Evolutionary conservation across 2,797 vertebrate species (phyloP).

Genomic region (Ptychadena robeensis): DNA sequence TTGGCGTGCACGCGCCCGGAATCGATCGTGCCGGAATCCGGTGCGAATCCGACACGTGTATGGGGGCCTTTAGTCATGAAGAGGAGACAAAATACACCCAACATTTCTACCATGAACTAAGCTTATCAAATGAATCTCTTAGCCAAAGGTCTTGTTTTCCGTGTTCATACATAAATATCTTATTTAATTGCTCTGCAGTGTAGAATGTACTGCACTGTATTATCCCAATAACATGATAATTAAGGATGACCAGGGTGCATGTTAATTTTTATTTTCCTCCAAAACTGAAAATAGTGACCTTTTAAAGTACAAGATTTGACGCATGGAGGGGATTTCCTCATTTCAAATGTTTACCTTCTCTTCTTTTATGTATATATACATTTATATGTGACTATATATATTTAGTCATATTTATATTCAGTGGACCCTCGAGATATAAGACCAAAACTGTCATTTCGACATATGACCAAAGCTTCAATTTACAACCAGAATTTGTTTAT

Average conservation of each 20-base stretch:
- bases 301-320: neutral
- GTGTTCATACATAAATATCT: slow-evolving; percentile 1
- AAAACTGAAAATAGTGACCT: neutral
- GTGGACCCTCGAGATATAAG: too few relatives aligned
- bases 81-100: neutral
- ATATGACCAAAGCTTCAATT: too few relatives aligned
- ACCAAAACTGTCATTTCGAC: too few relatives aligned
- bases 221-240: neutral
- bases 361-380: neutral
- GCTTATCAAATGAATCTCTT: neutral
- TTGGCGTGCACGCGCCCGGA: too few relatives aligned
- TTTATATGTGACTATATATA: too few relatives aligned
- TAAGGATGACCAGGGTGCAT: neutral
- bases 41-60: too few relatives aligned
- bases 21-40: too few relatives aligned
- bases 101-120: neutral
- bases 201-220: neutral
- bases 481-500: too few relatives aligned
- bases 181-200: neutral
- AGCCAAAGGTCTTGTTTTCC: neutral
- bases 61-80: too few relatives aligned
- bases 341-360: neutral
- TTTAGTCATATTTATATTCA: too few relatives aligned
- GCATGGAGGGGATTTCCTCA: neutral
- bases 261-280: neutral